A percentile compares a stretch with the other conserved stretches of the same genome.
Conservation (phyloP, 2,797 vertebrate genomes). For the Epinephelus malabaricus region DNA sequence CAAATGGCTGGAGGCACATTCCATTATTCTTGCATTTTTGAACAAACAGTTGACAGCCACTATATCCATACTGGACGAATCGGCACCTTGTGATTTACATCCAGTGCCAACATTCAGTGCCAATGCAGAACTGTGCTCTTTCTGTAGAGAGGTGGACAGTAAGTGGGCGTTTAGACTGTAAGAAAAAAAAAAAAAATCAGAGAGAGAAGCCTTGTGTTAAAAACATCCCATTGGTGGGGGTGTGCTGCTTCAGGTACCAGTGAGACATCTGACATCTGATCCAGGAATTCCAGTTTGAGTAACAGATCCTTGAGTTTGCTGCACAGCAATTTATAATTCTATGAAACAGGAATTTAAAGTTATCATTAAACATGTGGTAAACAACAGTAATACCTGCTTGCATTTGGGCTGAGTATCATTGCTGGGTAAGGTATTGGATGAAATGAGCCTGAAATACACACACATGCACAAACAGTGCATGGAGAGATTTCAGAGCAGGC, state of each 20-base stretch:
- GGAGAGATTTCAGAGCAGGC: too few species aligned
- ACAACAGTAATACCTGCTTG: too few species aligned
- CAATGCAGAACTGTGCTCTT: neutral
- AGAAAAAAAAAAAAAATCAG: neutral
- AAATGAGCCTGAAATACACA: too few species aligned
- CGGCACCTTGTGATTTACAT: neutral
- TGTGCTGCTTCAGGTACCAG: neutral
- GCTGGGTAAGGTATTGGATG: too few species aligned
- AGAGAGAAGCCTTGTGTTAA: neutral
- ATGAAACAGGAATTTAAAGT: too few species aligned
- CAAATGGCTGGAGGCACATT: neutral
- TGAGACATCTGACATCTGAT: neutral
- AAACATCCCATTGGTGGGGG: neutral
- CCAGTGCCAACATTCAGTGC: neutral
- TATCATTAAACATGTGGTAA: too few species aligned
- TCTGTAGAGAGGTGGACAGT: neutral
- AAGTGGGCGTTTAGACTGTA: neutral
- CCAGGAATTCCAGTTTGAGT: neutral
- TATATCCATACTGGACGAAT: neutral
- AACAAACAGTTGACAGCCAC: neutral
- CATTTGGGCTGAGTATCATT: too few species aligned
- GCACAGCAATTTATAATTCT: too few species aligned
- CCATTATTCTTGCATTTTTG: constrained; percentile 8
- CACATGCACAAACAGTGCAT: too few species aligned
- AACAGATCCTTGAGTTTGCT: neutral